Evolutionary conservation across 2,113 vertebrate genomes (phyloP).

Genomic region (Campylomormyrus numenius): DNA sequence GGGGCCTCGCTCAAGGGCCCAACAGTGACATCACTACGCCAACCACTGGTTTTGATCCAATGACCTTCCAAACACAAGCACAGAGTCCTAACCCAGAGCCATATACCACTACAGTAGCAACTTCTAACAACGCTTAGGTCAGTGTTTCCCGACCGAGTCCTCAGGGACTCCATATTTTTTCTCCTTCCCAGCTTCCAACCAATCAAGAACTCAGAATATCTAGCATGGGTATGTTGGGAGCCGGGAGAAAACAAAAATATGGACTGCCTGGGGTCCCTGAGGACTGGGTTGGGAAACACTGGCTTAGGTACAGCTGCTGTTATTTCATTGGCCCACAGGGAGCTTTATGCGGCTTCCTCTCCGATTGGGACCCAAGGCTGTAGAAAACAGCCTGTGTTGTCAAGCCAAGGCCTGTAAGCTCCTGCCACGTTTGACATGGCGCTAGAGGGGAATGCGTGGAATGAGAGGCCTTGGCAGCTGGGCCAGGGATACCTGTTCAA

Average conservation of each 20-base stretch:
- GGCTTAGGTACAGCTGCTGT: not conserved
- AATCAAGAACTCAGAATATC: too few species aligned
- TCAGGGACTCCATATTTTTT: too few species aligned
- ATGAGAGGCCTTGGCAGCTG: not conserved
- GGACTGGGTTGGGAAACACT: too few species aligned
- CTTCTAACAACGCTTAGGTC: not conserved
- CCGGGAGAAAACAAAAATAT: too few species aligned
- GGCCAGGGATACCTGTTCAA: slow-evolving; percentile 66
- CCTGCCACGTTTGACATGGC: not conserved
- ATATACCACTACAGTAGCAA: not conserved
- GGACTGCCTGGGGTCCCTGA: too few species aligned
- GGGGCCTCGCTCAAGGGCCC: not conserved
- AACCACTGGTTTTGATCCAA: not conserved
- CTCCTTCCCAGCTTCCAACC: too few species aligned
- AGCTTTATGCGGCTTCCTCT: not conserved
- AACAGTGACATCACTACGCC: not conserved
- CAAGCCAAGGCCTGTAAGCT: not conserved
- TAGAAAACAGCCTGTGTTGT: not conserved
- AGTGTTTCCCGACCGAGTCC: too few species aligned
- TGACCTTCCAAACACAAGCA: not conserved
- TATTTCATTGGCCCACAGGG: not conserved
- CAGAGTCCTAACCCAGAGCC: not conserved
- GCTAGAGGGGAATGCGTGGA: not conserved
- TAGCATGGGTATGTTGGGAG: too few species aligned
- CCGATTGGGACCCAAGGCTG: not conserved